Conservation (phyloP, 1,140 invertebrate species). For the Bombus impatiens region DNA sequence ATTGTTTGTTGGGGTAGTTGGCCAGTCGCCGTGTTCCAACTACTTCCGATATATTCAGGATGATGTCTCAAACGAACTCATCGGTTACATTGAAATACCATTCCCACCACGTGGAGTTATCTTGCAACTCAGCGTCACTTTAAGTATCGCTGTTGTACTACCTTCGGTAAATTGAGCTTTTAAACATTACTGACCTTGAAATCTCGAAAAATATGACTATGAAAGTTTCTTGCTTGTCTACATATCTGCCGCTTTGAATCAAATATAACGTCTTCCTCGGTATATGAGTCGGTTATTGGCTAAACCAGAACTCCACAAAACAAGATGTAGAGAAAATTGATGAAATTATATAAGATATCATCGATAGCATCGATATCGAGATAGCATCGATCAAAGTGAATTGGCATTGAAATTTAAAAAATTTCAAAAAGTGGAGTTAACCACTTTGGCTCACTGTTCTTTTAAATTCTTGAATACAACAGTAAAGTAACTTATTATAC, state of each 20-base stretch:
- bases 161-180: conserved; percentile 63
- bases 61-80: conserved; percentile 72
- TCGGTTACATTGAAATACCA: conserved; percentile 72
- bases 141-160: conserved; percentile 68
- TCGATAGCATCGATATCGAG: too few species aligned
- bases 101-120: conserved; percentile 64
- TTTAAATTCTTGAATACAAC: background rate
- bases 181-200: background rate
- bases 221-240: background rate
- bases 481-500: background rate
- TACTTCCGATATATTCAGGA: conserved; percentile 78
- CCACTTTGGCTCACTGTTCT: background rate
- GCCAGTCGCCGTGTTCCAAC: conserved; percentile 72
- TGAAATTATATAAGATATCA: too few species aligned
- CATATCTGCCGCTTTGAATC: too few species aligned
- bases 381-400: too few species aligned
- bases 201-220: background rate
- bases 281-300: too few species aligned
- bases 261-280: too few species aligned
- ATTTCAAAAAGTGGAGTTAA: background rate
- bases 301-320: too few species aligned
- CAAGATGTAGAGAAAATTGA: too few species aligned
- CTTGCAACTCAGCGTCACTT: conserved; percentile 68
- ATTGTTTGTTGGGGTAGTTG: background rate
- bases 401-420: background rate